Percentiles rank a stretch among this genome's conserved stretches.
Evolutionary conservation across 2,113 vertebrate species (phyloP).

Genomic region (Calypte anna): DNA sequence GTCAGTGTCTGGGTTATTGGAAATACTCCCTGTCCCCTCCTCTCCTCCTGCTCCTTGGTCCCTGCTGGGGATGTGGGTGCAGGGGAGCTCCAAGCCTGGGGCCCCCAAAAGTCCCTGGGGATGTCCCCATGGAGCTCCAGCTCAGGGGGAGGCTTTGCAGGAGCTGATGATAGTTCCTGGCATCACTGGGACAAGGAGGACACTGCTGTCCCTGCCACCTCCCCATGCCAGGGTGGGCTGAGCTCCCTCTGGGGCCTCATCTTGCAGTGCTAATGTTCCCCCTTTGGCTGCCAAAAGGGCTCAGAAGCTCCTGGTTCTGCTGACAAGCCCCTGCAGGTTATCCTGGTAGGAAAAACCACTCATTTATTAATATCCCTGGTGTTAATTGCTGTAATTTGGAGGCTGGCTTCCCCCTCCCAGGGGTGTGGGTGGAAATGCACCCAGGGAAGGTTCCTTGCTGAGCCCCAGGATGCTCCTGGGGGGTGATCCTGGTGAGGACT

Average conservation of each 20-base stretch:
- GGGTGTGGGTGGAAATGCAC: neutral
- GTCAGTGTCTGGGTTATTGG: neutral
- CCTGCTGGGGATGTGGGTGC: neutral
- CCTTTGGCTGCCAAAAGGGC: neutral
- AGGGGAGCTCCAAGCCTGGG: neutral
- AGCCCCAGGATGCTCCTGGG: neutral
- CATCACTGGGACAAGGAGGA: neutral
- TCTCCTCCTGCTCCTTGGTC: neutral
- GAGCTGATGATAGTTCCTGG: neutral
- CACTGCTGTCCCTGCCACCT: accelerated
- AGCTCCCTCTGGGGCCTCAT: neutral
- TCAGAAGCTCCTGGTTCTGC: neutral
- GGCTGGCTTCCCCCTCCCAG: slow-evolving; percentile 12
- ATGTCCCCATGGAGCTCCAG: neutral
- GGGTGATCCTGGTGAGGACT: neutral
- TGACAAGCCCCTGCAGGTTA: slow-evolving; percentile 54
- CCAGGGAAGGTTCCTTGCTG: neutral
- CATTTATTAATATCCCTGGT: neutral
- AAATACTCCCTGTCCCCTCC: neutral
- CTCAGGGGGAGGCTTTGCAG: neutral
- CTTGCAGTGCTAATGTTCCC: neutral
- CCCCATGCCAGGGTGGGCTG: accelerated
- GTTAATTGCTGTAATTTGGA: slow-evolving; percentile 61
- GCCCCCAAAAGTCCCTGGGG: neutral
- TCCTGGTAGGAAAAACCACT: slow-evolving; percentile 20